Evolutionary conservation across 2,113 vertebrate genomes (phyloP).

Genomic region (Callospermophilus lateralis): DNA sequence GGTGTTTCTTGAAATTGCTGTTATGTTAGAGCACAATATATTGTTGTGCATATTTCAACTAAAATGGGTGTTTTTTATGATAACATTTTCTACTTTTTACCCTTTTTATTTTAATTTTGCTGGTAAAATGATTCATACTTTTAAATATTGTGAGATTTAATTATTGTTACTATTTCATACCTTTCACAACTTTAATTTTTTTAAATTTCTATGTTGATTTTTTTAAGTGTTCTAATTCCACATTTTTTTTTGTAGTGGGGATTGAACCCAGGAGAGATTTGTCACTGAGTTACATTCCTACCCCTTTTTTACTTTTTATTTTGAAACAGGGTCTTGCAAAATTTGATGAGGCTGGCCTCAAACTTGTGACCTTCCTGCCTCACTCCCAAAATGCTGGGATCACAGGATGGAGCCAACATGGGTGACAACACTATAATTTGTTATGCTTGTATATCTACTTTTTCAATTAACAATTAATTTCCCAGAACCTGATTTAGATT

Average conservation of each 20-base stretch:
- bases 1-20: not conserved
- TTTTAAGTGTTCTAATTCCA: not conserved
- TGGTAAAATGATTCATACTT: not conserved
- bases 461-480: constrained; percentile 4
- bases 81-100: not conserved
- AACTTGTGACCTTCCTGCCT: too few species aligned
- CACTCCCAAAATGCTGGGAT: too few species aligned
- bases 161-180: not conserved
- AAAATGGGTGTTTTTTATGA: not conserved
- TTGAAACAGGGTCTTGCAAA: too few species aligned
- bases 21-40: not conserved
- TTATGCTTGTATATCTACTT: not conserved
- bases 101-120: constrained; percentile 15
- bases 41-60: not conserved
- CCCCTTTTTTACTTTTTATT: too few species aligned
- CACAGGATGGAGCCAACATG: too few species aligned
- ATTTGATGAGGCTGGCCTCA: too few species aligned
- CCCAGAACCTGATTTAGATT: not conserved
- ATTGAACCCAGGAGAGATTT: too few species aligned
- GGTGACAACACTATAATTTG: not conserved
- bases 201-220: not conserved
- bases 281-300: too few species aligned
- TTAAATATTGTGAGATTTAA: not conserved
- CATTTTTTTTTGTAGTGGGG: too few species aligned
- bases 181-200: not conserved